Conservation (phyloP, 2,888 invertebrate species). For the Hirtodrosophila alboralis region DNA sequence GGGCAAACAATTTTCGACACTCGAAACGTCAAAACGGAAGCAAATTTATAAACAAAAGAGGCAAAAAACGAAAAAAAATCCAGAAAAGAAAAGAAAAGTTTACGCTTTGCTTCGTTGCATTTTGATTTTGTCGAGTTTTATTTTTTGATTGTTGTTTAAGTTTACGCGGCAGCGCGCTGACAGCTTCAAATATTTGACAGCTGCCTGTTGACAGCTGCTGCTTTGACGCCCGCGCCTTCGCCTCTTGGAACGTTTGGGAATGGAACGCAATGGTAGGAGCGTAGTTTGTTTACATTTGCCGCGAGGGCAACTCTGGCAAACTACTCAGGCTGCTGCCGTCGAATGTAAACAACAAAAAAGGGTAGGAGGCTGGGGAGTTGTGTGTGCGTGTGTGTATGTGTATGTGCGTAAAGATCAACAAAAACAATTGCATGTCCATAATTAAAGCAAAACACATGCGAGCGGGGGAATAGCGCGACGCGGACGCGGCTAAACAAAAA, state of each 20-base stretch:
- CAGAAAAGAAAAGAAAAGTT: constrained; percentile 44
- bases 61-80: constrained; percentile 25
- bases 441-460: constrained; percentile 70
- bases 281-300: constrained; percentile 46
- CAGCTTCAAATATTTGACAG: constrained; percentile 48
- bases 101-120: constrained; percentile 35
- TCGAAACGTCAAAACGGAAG: constrained; percentile 42
- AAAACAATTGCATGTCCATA: constrained; percentile 57
- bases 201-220: constrained; percentile 57
- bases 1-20: constrained; percentile 32
- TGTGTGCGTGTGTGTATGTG: background rate
- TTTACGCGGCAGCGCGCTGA: constrained; percentile 59
- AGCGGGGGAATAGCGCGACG: too few relatives aligned
- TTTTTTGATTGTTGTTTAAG: constrained; percentile 36
- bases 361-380: background rate
- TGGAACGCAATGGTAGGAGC: constrained; percentile 38
- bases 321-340: constrained; percentile 13
- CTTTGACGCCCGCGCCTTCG: constrained; percentile 51
- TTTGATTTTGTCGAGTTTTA: constrained; percentile 13
- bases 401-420: constrained; percentile 42
- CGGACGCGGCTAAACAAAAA: too few relatives aligned
- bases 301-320: constrained; percentile 15
- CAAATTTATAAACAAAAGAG: constrained; percentile 46
- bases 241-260: constrained; percentile 49
- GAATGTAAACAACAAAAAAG: constrained; percentile 53